Evolutionary conservation across 2,797 vertebrate genomes (phyloP).

Genomic region (Poeciliopsis presidionis): DNA sequence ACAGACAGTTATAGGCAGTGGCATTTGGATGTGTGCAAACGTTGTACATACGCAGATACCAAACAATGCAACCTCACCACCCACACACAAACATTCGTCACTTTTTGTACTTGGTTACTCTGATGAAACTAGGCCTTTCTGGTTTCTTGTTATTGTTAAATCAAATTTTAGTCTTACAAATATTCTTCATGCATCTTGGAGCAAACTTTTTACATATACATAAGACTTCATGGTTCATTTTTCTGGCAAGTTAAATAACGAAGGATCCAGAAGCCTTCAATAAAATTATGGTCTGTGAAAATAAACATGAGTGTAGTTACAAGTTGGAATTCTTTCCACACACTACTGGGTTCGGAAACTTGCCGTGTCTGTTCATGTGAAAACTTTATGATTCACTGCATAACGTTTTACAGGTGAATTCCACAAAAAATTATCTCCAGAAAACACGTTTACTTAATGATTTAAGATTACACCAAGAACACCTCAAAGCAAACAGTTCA

Average conservation of each 20-base stretch:
- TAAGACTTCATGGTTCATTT: conserved; percentile 11
- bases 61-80: neutral
- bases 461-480: conserved; percentile 16
- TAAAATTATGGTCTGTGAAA: conserved; percentile 37
- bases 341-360: conserved; percentile 33
- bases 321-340: conserved; percentile 41
- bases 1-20: conserved; percentile 31
- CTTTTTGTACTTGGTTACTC: neutral
- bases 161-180: conserved; percentile 1
- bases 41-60: conserved; percentile 12
- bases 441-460: conserved; percentile 11
- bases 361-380: conserved; percentile 28
- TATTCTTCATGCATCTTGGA: conserved; percentile 5
- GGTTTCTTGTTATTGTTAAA: conserved; percentile 8
- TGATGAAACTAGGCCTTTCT: conserved; percentile 2
- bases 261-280: conserved; percentile 28
- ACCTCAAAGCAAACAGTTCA: neutral
- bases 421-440: conserved; percentile 23
- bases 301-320: conserved; percentile 34
- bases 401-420: conserved; percentile 23
- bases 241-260: conserved; percentile 24
- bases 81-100: conserved; percentile 9
- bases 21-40: conserved; percentile 38
- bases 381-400: conserved; percentile 16
- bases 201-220: conserved; percentile 3